Conservation (phyloP, 2,797 vertebrate species). For the Chloroceryle inda region DNA sequence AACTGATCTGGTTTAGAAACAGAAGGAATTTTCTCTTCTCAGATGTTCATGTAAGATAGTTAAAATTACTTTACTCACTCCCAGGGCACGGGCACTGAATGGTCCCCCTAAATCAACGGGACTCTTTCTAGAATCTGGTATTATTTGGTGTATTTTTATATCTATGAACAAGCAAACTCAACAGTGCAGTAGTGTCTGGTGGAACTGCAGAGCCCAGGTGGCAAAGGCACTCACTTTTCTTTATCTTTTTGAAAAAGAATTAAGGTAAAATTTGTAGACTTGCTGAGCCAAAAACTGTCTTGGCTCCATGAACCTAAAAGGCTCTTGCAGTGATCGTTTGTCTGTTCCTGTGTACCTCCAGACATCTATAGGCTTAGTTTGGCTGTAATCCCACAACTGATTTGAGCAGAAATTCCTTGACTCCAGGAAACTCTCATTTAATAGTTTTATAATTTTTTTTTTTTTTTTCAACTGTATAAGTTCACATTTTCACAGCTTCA, state of each 20-base stretch:
- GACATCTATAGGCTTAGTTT: background rate
- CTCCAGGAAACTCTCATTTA: background rate
- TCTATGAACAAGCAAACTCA: background rate
- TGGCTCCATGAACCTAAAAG: background rate
- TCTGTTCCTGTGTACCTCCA: background rate
- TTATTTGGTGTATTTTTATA: accelerated
- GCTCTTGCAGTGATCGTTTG: conserved; percentile 16
- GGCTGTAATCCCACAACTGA: conserved; percentile 8
- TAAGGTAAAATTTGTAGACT: background rate
- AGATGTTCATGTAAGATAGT: accelerated
- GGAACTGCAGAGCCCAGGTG: background rate
- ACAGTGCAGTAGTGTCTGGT: background rate
- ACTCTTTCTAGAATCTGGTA: background rate
- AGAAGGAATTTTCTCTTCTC: background rate
- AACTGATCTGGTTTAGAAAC: background rate
- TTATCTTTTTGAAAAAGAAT: background rate
- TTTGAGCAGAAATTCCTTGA: background rate
- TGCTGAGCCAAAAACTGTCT: background rate
- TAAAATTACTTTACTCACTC: background rate
- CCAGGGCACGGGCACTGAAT: accelerated
- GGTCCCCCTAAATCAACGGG: background rate
- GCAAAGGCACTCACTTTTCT: background rate
- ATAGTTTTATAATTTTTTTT: background rate
- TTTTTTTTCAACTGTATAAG: background rate
- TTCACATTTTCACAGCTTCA: background rate